Conservation (phyloP, 2,888 invertebrate genomes). For the Colletes collaris region DNA sequence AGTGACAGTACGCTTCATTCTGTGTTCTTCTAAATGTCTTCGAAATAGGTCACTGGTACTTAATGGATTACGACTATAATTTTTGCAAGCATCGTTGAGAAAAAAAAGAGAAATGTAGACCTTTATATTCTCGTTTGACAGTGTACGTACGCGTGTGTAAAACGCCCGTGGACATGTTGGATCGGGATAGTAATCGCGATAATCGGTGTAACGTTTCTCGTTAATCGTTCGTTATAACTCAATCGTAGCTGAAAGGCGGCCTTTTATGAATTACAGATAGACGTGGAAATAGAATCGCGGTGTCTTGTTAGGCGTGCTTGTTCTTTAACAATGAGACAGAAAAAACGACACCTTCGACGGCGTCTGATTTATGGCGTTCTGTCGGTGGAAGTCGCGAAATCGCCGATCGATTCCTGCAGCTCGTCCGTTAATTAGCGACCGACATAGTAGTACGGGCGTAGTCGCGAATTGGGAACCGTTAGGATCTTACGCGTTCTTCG, state of each 20-base stretch:
- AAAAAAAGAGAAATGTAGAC: neutral
- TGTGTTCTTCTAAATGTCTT: too few relatives aligned
- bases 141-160: constrained; percentile 22
- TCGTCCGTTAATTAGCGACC: constrained; percentile 31
- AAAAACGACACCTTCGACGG: neutral
- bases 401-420: neutral
- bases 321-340: constrained; percentile 3
- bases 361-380: constrained; percentile 17
- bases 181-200: constrained; percentile 51
- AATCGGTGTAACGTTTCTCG: constrained; percentile 52
- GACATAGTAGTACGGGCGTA: constrained; percentile 24
- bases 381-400: neutral
- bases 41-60: too few relatives aligned
- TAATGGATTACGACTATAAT: neutral
- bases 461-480: constrained; percentile 56
- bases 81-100: neutral
- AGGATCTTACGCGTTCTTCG: constrained; percentile 35
- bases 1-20: too few relatives aligned
- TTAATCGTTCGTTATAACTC: constrained; percentile 62
- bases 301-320: constrained; percentile 18
- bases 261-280: constrained; percentile 49
- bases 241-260: constrained; percentile 39
- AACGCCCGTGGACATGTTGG: constrained; percentile 23
- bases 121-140: constrained; percentile 8
- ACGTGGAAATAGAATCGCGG: constrained; percentile 44